phyloP scores from a whole-genome alignment of 2,888 invertebrate species.

The Tetragonula carbonaria region DNA sequence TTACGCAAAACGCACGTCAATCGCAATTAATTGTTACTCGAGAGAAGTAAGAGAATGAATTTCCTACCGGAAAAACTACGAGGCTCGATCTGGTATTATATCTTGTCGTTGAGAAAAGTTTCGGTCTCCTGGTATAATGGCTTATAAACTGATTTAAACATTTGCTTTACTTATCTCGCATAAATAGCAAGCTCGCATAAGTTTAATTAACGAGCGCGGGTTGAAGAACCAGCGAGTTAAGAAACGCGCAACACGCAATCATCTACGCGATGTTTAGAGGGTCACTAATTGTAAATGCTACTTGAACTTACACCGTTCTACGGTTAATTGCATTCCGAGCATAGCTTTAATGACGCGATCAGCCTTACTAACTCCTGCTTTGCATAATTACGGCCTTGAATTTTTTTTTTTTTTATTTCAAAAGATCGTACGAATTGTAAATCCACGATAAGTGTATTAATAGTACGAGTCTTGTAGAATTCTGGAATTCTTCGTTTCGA shows the following conservation, averaged over 20 bases:
- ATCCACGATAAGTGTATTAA: no score
- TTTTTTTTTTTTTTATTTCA: background rate
- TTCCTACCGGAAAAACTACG: background rate
- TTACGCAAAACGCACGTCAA: background rate
- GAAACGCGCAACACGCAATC: slow-evolving; percentile 40
- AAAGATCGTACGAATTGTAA: background rate
- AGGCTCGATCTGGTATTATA: background rate
- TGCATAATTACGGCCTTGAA: background rate
- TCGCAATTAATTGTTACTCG: background rate
- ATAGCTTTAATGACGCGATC: slow-evolving; percentile 12
- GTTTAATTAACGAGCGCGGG: slow-evolving; percentile 47
- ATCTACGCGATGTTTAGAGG: slow-evolving; percentile 14
- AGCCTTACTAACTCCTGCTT: background rate
- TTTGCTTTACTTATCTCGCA: slow-evolving; percentile 36
- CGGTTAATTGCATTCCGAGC: slow-evolving; percentile 37
- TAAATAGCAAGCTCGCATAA: slow-evolving; percentile 38
- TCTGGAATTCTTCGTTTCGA: no score
- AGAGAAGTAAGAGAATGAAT: background rate
- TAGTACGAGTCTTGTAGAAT: no score
- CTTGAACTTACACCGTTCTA: slow-evolving; percentile 20
- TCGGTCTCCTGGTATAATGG: background rate
- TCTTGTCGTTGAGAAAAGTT: background rate
- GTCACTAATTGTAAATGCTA: slow-evolving; percentile 17
- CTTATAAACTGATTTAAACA: slow-evolving; percentile 46
- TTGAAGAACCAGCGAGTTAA: slow-evolving; percentile 20